phyloP scores from a whole-genome alignment of 1,140 invertebrate genomes.

The Aradophagus sp. region DNA sequence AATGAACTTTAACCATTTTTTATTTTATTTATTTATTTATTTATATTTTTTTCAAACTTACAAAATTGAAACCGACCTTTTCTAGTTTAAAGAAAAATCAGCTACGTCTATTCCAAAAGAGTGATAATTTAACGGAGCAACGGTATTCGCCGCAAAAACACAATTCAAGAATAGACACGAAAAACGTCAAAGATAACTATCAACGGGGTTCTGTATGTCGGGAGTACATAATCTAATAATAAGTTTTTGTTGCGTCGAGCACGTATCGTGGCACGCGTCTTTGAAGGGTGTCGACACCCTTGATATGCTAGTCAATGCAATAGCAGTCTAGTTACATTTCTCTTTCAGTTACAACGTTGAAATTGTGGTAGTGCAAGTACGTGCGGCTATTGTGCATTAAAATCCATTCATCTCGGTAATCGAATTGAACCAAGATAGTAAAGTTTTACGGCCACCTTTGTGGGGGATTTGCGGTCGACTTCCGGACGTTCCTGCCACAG shows the following conservation, averaged over 20 bases:
- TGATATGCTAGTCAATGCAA: constrained; percentile 41
- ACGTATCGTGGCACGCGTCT: constrained; percentile 66
- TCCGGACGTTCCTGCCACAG: constrained; percentile 56
- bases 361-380: constrained; percentile 45
- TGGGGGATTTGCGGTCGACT: constrained; percentile 73
- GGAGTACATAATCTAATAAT: constrained; percentile 72
- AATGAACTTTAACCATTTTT: too few relatives aligned
- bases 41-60: too few relatives aligned
- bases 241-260: constrained; percentile 67
- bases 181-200: constrained; percentile 40
- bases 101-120: constrained; percentile 21
- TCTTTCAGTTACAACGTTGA: constrained; percentile 57
- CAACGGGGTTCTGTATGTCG: constrained; percentile 45
- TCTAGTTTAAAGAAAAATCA: background rate
- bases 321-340: constrained; percentile 59
- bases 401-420: constrained; percentile 74
- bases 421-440: constrained; percentile 72
- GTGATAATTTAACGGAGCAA: constrained; percentile 32
- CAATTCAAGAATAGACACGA: constrained; percentile 33
- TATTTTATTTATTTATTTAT: too few relatives aligned
- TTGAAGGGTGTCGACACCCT: constrained; percentile 54
- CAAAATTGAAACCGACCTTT: too few relatives aligned
- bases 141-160: constrained; percentile 1
- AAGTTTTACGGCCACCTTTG: constrained; percentile 62
- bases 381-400: constrained; percentile 73